Conservation (phyloP, 1,140 invertebrate genomes). For the Augochlora pura region DNA sequence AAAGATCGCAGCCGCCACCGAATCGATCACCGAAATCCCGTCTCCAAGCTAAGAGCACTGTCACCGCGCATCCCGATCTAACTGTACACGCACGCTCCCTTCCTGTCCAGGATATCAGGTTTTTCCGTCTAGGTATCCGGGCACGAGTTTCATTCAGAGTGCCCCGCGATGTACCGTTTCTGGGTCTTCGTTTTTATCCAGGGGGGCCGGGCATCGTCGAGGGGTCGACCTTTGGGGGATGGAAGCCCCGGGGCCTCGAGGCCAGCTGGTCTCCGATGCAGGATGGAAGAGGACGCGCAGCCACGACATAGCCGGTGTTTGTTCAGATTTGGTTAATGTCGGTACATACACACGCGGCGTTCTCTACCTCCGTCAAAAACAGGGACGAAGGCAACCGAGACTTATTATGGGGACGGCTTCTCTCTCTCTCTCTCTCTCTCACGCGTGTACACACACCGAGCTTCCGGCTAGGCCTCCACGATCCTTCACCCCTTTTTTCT, state of each 20-base stretch:
- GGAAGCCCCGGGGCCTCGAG: slow-evolving; percentile 44
- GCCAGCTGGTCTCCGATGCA: slow-evolving; percentile 54
- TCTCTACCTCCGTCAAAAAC: slow-evolving; percentile 62
- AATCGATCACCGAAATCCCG: slow-evolving; percentile 6
- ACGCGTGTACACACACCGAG: slow-evolving; percentile 41
- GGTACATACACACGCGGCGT: slow-evolving; percentile 55
- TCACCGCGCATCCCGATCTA: slow-evolving; percentile 36
- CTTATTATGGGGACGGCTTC: slow-evolving; percentile 57
- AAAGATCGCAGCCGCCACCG: background rate
- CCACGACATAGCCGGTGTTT: slow-evolving; percentile 64
- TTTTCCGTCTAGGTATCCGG: slow-evolving; percentile 50
- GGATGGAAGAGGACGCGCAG: background rate
- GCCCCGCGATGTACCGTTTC: slow-evolving; percentile 64
- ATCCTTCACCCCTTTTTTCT: slow-evolving; percentile 58
- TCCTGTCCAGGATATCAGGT: slow-evolving; percentile 55
- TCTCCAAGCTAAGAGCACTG: slow-evolving; percentile 12
- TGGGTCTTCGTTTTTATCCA: slow-evolving; percentile 59
- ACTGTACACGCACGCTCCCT: slow-evolving; percentile 37
- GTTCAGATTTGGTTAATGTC: slow-evolving; percentile 76
- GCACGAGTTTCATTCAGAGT: slow-evolving; percentile 64
- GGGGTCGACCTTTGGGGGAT: slow-evolving; percentile 57
- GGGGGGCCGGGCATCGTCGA: slow-evolving; percentile 16
- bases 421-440: too few relatives aligned
- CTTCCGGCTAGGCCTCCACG: slow-evolving; percentile 62
- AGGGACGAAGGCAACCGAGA: slow-evolving; percentile 12